A percentile compares a stretch with the other conserved stretches of the same genome.
phyloP scores from a whole-genome alignment of 92 coral and sea anemone species.

The Micromussa lordhowensis region DNA sequence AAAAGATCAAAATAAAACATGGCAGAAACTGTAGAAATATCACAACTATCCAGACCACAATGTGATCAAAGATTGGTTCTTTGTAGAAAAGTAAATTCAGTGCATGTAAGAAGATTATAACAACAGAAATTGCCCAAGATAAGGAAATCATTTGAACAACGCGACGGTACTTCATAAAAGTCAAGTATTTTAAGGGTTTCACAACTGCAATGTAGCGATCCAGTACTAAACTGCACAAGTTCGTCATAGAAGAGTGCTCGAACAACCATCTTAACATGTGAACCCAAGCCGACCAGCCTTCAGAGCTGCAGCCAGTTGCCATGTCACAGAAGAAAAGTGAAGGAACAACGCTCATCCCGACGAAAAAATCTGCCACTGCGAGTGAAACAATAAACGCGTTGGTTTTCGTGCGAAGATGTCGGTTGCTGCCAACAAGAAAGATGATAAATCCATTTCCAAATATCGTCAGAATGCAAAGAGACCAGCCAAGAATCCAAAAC shows the following conservation, averaged over 20 bases:
- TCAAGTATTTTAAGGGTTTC: slow-evolving; percentile 11
- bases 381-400: slow-evolving; percentile 10
- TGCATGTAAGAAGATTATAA: not conserved
- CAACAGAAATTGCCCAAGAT: not conserved
- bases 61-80: too few species aligned
- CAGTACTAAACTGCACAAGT: slow-evolving; percentile 4
- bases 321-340: not conserved
- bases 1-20: not conserved
- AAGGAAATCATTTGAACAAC: not conserved
- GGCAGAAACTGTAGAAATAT: slow-evolving; percentile 9
- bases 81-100: not conserved
- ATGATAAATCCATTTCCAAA: slow-evolving; percentile 25
- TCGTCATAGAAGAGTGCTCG: not conserved
- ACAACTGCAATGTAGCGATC: slow-evolving; percentile 19
- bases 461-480: not conserved
- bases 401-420: slow-evolving; percentile 18
- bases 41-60: not conserved
- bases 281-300: not conserved
- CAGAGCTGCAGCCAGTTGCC: not conserved
- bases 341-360: not conserved
- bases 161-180: not conserved
- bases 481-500: slow-evolving; percentile 25
- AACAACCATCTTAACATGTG: not conserved
- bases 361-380: slow-evolving; percentile 21
- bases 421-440: slow-evolving; percentile 10